A percentile compares a stretch with the other conserved stretches of the same genome.
Conservation (phyloP, 2,113 vertebrate species). For the Phalacrocorax pelagicus region DNA sequence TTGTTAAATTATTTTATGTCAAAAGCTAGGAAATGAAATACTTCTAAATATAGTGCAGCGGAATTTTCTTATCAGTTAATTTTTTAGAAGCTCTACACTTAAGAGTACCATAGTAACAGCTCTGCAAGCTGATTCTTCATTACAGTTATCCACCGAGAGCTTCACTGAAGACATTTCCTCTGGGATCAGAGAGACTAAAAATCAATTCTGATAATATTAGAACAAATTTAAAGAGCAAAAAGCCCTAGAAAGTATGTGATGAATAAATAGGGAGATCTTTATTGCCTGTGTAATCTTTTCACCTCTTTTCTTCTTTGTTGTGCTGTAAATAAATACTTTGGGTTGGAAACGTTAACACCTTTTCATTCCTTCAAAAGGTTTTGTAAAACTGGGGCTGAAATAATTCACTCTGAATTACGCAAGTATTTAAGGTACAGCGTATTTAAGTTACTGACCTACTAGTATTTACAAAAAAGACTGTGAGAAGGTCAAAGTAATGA, state of each 20-base stretch:
- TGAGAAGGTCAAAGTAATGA: not conserved
- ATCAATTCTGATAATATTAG: slow-evolving; percentile 79
- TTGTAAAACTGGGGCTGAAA: not conserved
- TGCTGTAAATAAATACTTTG: slow-evolving; percentile 20
- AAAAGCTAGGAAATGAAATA: slow-evolving; percentile 72
- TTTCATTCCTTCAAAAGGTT: not conserved
- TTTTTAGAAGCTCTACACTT: slow-evolving; percentile 68
- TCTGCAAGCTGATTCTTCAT: slow-evolving; percentile 71
- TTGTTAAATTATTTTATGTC: slow-evolving; percentile 69
- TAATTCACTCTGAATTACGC: not conserved
- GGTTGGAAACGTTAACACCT: not conserved
- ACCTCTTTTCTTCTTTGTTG: not conserved
- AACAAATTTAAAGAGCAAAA: slow-evolving; percentile 73
- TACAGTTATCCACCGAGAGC: slow-evolving; percentile 69
- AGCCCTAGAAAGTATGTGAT: slow-evolving; percentile 28
- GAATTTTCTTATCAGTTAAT: slow-evolving; percentile 69
- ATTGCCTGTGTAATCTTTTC: not conserved
- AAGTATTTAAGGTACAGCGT: not conserved
- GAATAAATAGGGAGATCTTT: slow-evolving; percentile 59
- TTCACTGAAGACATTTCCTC: slow-evolving; percentile 74
- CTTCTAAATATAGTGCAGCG: slow-evolving; percentile 73
- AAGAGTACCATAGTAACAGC: slow-evolving; percentile 75
- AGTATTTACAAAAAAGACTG: not conserved
- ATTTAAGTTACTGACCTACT: not conserved
- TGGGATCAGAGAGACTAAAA: slow-evolving; percentile 73